Percentiles rank a stretch among this genome's conserved stretches.
phyloP scores from a whole-genome alignment of 2,888 invertebrate species.

The Neoscelio sp. region DNA sequence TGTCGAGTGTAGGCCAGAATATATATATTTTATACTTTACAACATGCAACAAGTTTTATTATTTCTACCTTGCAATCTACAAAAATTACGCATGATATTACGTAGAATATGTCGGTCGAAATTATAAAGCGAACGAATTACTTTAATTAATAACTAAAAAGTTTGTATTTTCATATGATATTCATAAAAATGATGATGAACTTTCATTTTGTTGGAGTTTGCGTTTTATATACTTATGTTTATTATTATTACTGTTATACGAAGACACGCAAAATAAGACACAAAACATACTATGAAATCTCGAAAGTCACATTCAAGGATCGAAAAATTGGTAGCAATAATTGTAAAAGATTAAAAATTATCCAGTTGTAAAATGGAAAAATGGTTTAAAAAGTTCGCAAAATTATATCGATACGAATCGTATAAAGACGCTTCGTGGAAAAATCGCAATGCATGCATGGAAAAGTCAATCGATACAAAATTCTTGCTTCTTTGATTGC shows the following conservation, averaged over 20 bases:
- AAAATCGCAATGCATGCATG: slow-evolving; percentile 13
- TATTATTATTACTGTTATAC: too few species aligned
- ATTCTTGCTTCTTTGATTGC: slow-evolving; percentile 7
- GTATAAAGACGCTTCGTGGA: slow-evolving; percentile 1
- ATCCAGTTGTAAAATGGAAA: slow-evolving; percentile 1
- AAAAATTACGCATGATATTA: slow-evolving; percentile 44
- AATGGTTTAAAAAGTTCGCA: slow-evolving; percentile 3
- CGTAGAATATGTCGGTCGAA: slow-evolving; percentile 15
- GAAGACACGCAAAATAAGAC: too few species aligned
- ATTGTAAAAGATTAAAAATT: background rate
- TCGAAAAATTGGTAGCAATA: too few species aligned
- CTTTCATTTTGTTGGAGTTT: too few species aligned
- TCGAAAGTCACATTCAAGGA: too few species aligned
- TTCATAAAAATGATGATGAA: too few species aligned
- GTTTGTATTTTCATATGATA: too few species aligned
- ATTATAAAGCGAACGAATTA: slow-evolving; percentile 18
- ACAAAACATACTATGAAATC: too few species aligned
- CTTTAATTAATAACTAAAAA: too few species aligned
- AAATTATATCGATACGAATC: background rate
- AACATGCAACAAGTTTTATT: slow-evolving; percentile 45
- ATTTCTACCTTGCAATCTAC: slow-evolving; percentile 47
- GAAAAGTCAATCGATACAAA: slow-evolving; percentile 22
- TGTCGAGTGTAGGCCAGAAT: slow-evolving; percentile 54
- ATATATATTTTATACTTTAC: slow-evolving; percentile 48
- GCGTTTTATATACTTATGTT: too few species aligned